phyloP scores from a whole-genome alignment of 2,113 vertebrate genomes.

The Zootoca vivipara region DNA sequence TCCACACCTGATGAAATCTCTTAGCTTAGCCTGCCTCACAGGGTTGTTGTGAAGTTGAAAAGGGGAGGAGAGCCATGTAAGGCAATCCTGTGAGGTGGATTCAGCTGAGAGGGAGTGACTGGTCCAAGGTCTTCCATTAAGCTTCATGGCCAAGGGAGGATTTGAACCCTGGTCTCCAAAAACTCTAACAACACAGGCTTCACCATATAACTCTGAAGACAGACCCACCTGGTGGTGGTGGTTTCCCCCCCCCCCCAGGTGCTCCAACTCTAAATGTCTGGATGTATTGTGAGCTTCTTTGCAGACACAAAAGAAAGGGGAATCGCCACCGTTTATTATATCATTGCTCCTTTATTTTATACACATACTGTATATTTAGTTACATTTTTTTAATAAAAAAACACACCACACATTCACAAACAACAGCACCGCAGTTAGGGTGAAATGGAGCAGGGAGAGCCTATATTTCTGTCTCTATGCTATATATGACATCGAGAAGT shows the following conservation, averaged over 20 bases:
- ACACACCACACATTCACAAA: background rate
- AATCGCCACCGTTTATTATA: background rate
- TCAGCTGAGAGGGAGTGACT: too few relatives aligned
- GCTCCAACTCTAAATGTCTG: background rate
- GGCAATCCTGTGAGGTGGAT: too few relatives aligned
- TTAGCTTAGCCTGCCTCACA: too few relatives aligned
- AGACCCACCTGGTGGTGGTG: too few relatives aligned
- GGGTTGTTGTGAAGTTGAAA: too few relatives aligned
- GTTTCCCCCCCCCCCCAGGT: background rate
- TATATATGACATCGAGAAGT: background rate
- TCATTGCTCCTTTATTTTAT: slow-evolving; percentile 29
- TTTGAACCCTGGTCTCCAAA: too few relatives aligned
- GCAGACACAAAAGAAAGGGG: background rate
- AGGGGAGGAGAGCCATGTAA: too few relatives aligned
- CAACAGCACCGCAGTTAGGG: background rate
- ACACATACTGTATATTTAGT: slow-evolving; percentile 15
- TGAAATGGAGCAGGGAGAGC: background rate
- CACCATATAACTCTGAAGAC: too few relatives aligned
- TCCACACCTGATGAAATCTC: too few relatives aligned
- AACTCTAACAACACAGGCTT: too few relatives aligned
- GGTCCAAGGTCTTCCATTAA: too few relatives aligned
- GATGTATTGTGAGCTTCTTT: background rate
- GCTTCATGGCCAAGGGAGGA: too few relatives aligned
- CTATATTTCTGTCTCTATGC: background rate
- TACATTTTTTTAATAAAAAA: slow-evolving; percentile 1